A percentile compares a stretch with the other conserved stretches of the same genome.
These are phyloP conservation scores for Drosophila nr. perissopoda DNA, from an alignment of 2,888 invertebrate species.

Conservation along the genomic window DNA sequence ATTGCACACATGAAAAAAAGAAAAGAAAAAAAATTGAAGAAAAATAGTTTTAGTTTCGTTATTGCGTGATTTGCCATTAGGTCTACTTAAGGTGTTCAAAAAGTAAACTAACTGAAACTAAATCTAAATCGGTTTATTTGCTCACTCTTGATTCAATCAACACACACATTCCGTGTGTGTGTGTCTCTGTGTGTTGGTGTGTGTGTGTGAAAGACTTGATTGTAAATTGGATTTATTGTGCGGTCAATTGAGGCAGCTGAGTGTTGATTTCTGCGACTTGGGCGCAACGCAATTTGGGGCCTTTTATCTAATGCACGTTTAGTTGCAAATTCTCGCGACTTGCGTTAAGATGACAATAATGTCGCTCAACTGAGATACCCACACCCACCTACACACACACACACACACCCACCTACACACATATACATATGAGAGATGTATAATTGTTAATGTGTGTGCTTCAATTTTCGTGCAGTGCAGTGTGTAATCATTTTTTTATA, in stretches of 20 bases:
- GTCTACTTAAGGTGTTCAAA: conserved; percentile 72
- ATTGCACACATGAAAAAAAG: conserved; percentile 19
- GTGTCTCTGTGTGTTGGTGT: not conserved
- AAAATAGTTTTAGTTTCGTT: conserved; percentile 31
- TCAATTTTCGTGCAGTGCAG: conserved; percentile 42
- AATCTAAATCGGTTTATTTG: conserved; percentile 67
- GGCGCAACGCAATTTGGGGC: conserved; percentile 23
- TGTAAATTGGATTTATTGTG: conserved; percentile 71
- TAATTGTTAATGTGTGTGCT: conserved; percentile 19
- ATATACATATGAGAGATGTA: not conserved
- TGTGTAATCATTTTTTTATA: conserved; percentile 52
- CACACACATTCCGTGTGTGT: conserved; percentile 12
- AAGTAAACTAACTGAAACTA: conserved; percentile 23
- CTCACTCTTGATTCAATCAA: conserved; percentile 73
- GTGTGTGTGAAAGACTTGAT: conserved; percentile 28
- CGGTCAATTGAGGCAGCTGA: conserved; percentile 62
- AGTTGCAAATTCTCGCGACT: conserved; percentile 59
- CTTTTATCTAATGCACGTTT: conserved; percentile 44
- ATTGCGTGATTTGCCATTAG: conserved; percentile 38
- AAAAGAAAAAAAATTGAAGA: not conserved
- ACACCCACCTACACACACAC: not conserved
- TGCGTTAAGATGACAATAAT: conserved; percentile 35
- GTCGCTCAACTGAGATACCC: conserved; percentile 9
- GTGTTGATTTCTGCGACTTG: conserved; percentile 30
- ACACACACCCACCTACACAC: not conserved